Evolutionary conservation across 2,113 vertebrate species (phyloP).

Genomic region (Lanius ludovicianus): DNA sequence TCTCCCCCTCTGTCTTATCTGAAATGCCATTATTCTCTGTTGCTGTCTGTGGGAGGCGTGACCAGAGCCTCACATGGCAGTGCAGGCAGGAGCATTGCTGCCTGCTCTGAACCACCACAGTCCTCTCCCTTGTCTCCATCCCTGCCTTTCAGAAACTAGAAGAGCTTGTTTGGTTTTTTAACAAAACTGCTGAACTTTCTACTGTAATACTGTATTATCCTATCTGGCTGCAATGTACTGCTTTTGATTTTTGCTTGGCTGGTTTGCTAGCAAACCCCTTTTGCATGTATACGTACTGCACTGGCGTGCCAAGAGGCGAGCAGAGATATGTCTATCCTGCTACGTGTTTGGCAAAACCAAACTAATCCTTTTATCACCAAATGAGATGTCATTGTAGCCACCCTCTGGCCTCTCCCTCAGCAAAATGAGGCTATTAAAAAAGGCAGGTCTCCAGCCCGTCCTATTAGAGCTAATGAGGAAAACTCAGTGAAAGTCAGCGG

Average conservation of each 20-base stretch:
- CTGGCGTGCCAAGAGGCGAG: not conserved
- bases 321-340: not conserved
- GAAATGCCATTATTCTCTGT: not conserved
- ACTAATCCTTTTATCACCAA: not conserved
- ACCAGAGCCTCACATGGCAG: fast-evolving
- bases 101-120: not conserved
- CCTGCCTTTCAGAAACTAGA: not conserved
- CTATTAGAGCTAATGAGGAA: not conserved
- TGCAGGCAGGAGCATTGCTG: not conserved
- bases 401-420: not conserved
- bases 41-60: not conserved
- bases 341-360: not conserved
- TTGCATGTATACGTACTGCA: not conserved
- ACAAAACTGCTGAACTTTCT: not conserved
- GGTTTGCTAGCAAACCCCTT: not conserved
- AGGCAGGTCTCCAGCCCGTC: not conserved
- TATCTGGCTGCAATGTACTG: not conserved
- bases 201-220: not conserved
- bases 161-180: constrained; percentile 3
- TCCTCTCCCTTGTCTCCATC: not conserved
- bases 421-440: not conserved
- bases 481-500: not conserved
- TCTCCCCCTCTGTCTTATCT: not conserved
- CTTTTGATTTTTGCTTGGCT: not conserved
- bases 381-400: not conserved